phyloP scores from a whole-genome alignment of 2,888 invertebrate genomes.

The Drosophila nigritarsus region DNA sequence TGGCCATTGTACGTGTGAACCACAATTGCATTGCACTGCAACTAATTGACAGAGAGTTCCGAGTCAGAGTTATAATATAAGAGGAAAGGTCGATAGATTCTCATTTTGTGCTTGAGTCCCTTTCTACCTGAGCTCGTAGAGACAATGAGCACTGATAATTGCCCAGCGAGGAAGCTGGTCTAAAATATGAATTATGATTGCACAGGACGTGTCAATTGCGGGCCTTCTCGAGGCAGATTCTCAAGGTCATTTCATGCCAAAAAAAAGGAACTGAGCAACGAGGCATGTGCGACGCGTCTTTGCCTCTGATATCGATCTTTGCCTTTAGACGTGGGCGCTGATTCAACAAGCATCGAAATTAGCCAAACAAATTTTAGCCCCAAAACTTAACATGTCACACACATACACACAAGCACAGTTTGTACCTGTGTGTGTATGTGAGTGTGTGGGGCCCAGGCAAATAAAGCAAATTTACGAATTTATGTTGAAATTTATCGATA shows the following conservation, averaged over 20 bases:
- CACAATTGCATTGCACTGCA: conserved; percentile 71
- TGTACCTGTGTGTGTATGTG: conserved; percentile 4
- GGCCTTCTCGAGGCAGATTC: conserved; percentile 23
- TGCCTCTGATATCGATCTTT: conserved; percentile 41
- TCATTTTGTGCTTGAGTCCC: background rate
- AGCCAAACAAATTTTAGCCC: conserved; percentile 69
- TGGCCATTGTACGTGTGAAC: conserved; percentile 63
- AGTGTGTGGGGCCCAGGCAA: conserved; percentile 65
- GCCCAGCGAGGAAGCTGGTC: conserved; percentile 56
- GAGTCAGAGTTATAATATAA: background rate
- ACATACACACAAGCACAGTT: conserved; percentile 18
- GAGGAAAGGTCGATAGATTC: conserved; percentile 25
- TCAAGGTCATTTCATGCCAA: conserved; percentile 69
- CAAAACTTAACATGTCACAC: conserved; percentile 45
- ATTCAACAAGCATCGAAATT: conserved; percentile 58
- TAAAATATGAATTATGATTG: conserved; percentile 78
- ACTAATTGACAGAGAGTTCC: conserved; percentile 52
- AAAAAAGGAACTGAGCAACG: conserved; percentile 53
- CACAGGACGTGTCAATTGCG: conserved; percentile 75
- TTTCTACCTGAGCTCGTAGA: conserved; percentile 36
- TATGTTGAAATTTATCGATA: conserved; percentile 85
- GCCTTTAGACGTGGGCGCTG: conserved; percentile 33
- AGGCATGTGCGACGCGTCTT: conserved; percentile 35
- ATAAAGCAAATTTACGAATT: conserved; percentile 83
- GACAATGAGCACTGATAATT: conserved; percentile 61